Evolutionary conservation across 1,140 invertebrate genomes (phyloP).

Genomic region (Drosophila simulans): DNA sequence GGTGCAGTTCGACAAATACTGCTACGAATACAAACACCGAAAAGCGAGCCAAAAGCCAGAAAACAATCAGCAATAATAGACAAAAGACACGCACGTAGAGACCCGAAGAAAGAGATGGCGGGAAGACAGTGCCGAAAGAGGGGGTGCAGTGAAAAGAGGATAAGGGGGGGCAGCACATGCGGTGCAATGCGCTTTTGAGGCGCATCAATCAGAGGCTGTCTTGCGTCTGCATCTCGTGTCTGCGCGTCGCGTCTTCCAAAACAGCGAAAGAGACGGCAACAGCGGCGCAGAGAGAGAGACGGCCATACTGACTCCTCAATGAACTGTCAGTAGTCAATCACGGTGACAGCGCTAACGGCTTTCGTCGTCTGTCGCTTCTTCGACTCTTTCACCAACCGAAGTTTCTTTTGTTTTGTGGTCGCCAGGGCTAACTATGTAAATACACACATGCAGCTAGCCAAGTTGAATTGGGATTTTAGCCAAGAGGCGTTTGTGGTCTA

Average conservation of each 20-base stretch:
- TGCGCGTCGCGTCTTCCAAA: conserved; percentile 10
- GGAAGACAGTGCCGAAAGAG: not conserved
- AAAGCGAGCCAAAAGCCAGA: conserved; percentile 40
- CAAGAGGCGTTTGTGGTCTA: conserved; percentile 1
- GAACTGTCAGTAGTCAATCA: conserved; percentile 54
- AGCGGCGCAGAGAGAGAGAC: conserved; percentile 1
- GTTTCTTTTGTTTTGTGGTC: conserved; percentile 24
- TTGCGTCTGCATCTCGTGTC: conserved; percentile 30
- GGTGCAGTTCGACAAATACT: conserved; percentile 40
- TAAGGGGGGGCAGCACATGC: conserved; percentile 4
- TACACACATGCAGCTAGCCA: conserved; percentile 11
- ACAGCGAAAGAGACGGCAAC: conserved; percentile 8
- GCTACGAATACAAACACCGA: conserved; percentile 18
- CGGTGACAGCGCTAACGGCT: conserved; percentile 53
- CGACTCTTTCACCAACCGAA: conserved; percentile 3
- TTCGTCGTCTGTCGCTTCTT: conserved; percentile 23
- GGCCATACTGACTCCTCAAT: conserved; percentile 32
- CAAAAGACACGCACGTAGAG: conserved; percentile 44
- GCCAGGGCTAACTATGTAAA: conserved; percentile 29
- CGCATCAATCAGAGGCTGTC: conserved; percentile 56
- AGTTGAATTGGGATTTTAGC: not conserved
- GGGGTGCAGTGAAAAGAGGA: not conserved
- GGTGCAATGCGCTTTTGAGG: conserved; percentile 44
- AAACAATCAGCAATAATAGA: conserved; percentile 49
- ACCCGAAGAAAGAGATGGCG: not conserved